Evolutionary conservation across 2,113 vertebrate species (phyloP).

Genomic region (Pedetes capensis): DNA sequence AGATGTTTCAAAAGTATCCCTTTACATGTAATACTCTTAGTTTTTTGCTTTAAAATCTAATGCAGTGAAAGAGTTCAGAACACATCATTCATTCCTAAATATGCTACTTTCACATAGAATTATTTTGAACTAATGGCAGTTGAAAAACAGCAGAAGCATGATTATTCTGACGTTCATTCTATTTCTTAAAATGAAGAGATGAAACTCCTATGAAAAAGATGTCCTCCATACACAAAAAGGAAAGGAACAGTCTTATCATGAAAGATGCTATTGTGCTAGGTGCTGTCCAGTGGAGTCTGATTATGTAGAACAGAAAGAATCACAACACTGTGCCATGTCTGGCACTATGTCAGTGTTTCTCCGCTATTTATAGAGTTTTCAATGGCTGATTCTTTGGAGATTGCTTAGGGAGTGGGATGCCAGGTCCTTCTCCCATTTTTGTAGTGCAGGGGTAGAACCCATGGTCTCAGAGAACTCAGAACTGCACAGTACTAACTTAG

Average conservation of each 20-base stretch:
- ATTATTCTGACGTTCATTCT: neutral
- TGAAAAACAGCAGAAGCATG: neutral
- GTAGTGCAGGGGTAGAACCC: too few species aligned
- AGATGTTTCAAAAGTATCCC: neutral
- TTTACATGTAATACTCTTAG: neutral
- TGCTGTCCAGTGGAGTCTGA: too few species aligned
- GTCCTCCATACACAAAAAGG: neutral
- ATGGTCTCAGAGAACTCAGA: too few species aligned
- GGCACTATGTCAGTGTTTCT: too few species aligned
- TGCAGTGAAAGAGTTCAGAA: neutral
- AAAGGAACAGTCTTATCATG: neutral
- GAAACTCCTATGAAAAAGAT: neutral
- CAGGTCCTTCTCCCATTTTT: too few species aligned
- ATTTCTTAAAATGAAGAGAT: neutral
- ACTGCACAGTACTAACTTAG: too few species aligned
- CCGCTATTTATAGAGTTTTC: too few species aligned
- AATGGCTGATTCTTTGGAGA: too few species aligned
- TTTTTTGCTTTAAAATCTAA: constrained; percentile 27
- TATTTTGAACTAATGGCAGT: neutral
- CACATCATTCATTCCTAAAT: neutral
- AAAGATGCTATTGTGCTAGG: too few species aligned
- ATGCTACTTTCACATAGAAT: neutral
- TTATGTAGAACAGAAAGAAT: too few species aligned
- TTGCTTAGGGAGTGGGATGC: too few species aligned
- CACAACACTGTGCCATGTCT: too few species aligned